A percentile compares a stretch with the other conserved stretches of the same genome.
These are phyloP conservation scores for Scalopus aquaticus DNA, from an alignment of 2,113 vertebrate genomes.

Conservation along the genomic window DNA sequence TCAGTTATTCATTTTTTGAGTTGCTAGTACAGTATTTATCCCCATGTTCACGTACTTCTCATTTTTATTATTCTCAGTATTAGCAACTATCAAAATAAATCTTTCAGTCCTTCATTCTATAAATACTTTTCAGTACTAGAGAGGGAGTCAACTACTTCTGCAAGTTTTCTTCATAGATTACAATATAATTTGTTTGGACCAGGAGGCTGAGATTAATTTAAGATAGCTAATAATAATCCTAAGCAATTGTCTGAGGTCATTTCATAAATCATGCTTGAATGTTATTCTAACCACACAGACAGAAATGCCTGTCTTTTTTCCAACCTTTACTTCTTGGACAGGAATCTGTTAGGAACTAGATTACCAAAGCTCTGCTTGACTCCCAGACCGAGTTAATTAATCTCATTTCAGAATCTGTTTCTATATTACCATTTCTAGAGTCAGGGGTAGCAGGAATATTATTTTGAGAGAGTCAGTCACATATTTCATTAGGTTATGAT, in stretches of 20 bases:
- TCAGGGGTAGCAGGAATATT: constrained; percentile 51
- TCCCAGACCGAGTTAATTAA: constrained; percentile 17
- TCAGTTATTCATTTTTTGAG: background rate
- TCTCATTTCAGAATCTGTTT: constrained; percentile 59
- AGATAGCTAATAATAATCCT: background rate
- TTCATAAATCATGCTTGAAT: constrained; percentile 58
- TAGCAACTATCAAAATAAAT: background rate
- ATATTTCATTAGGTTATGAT: constrained; percentile 46
- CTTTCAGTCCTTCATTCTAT: background rate
- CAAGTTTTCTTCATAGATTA: constrained; percentile 17
- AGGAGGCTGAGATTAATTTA: constrained; percentile 48
- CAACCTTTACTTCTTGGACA: constrained; percentile 52
- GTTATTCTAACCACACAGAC: constrained; percentile 62
- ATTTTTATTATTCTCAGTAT: constrained; percentile 18
- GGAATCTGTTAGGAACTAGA: constrained; percentile 14
- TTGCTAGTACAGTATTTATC: background rate
- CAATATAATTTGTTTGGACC: constrained; percentile 31
- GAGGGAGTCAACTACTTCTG: background rate
- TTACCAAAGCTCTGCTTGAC: background rate
- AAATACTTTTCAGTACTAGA: background rate
- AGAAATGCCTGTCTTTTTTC: constrained; percentile 38
- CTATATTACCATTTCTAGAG: constrained; percentile 47
- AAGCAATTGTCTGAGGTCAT: background rate
- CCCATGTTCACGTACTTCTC: background rate
- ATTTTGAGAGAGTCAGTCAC: constrained; percentile 51